phyloP scores from a whole-genome alignment of 2,797 vertebrate genomes.

The Amniataba percoides region DNA sequence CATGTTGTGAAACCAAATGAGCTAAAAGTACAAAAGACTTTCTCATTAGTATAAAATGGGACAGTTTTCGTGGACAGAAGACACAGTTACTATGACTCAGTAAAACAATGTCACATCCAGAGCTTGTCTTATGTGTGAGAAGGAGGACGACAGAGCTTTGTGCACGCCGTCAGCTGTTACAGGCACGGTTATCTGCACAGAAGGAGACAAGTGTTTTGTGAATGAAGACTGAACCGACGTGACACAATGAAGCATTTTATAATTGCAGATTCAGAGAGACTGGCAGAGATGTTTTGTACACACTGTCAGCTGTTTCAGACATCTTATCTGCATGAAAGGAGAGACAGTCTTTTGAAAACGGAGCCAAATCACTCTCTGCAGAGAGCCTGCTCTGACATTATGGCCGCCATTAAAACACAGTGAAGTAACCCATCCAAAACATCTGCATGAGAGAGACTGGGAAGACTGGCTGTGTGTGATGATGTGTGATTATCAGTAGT shows the following conservation, averaged over 20 bases:
- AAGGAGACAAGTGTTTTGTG: conserved; percentile 50
- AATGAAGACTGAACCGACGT: conserved; percentile 12
- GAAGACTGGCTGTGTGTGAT: background rate
- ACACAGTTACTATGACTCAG: conserved; percentile 13
- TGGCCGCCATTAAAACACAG: conserved; percentile 37
- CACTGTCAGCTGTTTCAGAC: conserved; percentile 60
- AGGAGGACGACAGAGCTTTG: background rate
- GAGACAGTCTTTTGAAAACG: conserved; percentile 21
- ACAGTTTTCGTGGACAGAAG: background rate
- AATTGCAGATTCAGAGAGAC: conserved; percentile 28
- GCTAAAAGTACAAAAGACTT: background rate
- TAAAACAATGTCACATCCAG: conserved; percentile 19
- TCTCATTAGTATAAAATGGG: background rate
- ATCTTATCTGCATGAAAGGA: conserved; percentile 45
- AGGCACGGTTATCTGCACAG: conserved; percentile 37
- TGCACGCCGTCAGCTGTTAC: conserved; percentile 45
- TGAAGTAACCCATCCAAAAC: conserved; percentile 34
- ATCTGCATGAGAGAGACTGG: conserved; percentile 50
- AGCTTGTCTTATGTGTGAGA: background rate
- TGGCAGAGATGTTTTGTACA: conserved; percentile 17
- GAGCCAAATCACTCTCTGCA: conserved; percentile 24
- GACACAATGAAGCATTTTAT: conserved; percentile 40
- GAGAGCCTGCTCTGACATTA: conserved; percentile 25
- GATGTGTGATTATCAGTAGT: conserved; percentile 26
- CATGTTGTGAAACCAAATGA: too few species aligned